These are phyloP conservation scores for Bursaphelenchus okinawaensis DNA, from an alignment of 2,888 invertebrate genomes.

Conservation along the genomic window DNA sequence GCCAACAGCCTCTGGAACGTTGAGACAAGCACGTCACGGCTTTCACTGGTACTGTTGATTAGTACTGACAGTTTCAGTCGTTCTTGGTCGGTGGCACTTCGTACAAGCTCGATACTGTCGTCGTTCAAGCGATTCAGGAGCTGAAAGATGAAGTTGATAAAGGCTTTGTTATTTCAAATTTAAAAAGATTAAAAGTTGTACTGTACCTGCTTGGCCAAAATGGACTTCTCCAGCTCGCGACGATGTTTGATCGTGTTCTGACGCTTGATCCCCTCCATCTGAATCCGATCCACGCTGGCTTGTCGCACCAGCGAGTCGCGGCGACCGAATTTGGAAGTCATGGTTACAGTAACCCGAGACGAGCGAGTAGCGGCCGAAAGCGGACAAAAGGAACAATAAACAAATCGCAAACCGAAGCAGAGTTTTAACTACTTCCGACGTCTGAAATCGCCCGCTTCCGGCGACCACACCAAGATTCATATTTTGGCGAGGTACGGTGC, in stretches of 20 bases:
- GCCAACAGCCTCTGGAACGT: constrained; percentile 30
- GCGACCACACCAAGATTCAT: background rate
- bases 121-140: constrained; percentile 52
- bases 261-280: constrained; percentile 38
- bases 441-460: background rate
- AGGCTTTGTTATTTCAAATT: too few species aligned
- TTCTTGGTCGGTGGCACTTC: constrained; percentile 30
- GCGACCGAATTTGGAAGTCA: constrained; percentile 12
- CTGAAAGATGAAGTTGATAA: too few species aligned
- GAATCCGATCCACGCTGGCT: constrained; percentile 27
- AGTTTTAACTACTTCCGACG: background rate
- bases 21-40: constrained; percentile 33
- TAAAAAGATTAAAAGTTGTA: background rate
- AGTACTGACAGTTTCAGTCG: constrained; percentile 36
- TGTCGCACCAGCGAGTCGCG: constrained; percentile 12
- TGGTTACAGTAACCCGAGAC: background rate
- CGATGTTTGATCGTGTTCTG: constrained; percentile 43
- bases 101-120: constrained; percentile 51
- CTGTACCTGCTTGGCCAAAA: constrained; percentile 33
- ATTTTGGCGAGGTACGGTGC: too few species aligned
- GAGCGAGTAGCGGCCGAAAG: too few species aligned
- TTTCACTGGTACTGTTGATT: constrained; percentile 29
- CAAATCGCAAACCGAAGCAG: too few species aligned
- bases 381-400: too few species aligned
- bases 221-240: constrained; percentile 37